These are phyloP conservation scores for Poicephalus meyeri DNA, from an alignment of 2,113 vertebrate genomes.

Conservation along the genomic window DNA sequence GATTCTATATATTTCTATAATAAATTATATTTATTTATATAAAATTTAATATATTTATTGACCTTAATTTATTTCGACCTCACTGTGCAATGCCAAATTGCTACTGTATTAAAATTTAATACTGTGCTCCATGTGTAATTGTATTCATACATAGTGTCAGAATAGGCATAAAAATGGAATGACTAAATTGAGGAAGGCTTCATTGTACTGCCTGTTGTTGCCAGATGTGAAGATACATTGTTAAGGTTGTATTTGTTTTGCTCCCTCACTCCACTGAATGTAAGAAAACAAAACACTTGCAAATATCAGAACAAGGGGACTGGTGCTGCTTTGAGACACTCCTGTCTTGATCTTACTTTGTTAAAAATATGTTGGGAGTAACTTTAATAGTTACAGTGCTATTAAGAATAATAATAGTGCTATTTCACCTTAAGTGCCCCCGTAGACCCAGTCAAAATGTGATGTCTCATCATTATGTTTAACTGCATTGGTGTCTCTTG, in stretches of 20 bases:
- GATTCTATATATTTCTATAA: not conserved
- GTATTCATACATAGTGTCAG: not conserved
- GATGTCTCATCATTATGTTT: not conserved
- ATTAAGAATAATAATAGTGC: not conserved
- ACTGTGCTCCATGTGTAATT: not conserved
- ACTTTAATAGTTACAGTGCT: not conserved
- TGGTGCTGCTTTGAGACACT: not conserved
- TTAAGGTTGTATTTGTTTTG: not conserved
- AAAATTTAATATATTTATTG: not conserved
- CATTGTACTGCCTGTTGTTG: not conserved
- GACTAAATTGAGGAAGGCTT: not conserved
- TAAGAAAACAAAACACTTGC: not conserved
- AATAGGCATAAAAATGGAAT: not conserved
- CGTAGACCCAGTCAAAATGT: not conserved
- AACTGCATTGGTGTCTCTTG: not conserved
- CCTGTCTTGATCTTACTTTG: not conserved
- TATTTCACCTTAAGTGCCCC: not conserved
- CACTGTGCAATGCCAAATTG: not conserved
- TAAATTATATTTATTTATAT: not conserved
- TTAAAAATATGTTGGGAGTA: not conserved
- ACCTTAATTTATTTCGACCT: not conserved
- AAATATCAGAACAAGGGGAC: not conserved
- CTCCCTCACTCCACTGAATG: not conserved
- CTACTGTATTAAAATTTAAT: not conserved
- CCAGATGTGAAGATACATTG: not conserved